Percentiles rank a stretch among this genome's conserved stretches.
These are phyloP conservation scores for Thryonomys swinderianus DNA, from an alignment of 2,113 vertebrate genomes.

Conservation along the genomic window DNA sequence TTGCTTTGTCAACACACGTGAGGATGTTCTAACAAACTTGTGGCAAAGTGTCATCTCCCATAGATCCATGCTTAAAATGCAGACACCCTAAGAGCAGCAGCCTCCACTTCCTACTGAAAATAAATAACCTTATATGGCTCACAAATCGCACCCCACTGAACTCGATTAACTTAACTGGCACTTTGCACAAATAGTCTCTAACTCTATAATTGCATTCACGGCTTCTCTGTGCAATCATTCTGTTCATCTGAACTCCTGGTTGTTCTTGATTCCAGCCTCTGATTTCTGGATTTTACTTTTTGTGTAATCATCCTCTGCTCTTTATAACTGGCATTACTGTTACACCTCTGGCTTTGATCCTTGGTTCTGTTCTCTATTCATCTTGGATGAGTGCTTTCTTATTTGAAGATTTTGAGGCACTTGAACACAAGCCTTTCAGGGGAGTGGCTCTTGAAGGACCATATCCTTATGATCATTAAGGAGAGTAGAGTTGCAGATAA, in stretches of 20 bases:
- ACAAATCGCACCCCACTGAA: neutral
- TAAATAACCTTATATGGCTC: neutral
- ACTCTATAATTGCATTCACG: neutral
- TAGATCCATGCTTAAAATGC: neutral
- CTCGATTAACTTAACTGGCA: neutral
- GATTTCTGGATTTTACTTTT: neutral
- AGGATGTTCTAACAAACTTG: neutral
- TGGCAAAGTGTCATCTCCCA: neutral
- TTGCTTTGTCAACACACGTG: constrained; percentile 51
- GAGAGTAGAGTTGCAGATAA: neutral
- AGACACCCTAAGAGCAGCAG: neutral
- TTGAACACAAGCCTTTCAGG: neutral
- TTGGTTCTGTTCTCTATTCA: neutral
- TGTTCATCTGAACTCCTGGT: neutral
- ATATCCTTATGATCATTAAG: neutral
- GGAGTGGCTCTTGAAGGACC: neutral
- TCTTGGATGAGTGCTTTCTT: neutral
- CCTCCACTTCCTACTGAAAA: neutral
- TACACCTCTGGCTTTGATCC: neutral
- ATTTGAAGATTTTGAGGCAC: neutral
- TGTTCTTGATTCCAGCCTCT: neutral
- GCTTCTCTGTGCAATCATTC: neutral
- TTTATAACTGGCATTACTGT: neutral
- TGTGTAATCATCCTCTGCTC: neutral
- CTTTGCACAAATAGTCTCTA: neutral